Base-by-base conservation (phyloP, 2,113 vertebrate species). In the Salvelinus sp. region DNA sequence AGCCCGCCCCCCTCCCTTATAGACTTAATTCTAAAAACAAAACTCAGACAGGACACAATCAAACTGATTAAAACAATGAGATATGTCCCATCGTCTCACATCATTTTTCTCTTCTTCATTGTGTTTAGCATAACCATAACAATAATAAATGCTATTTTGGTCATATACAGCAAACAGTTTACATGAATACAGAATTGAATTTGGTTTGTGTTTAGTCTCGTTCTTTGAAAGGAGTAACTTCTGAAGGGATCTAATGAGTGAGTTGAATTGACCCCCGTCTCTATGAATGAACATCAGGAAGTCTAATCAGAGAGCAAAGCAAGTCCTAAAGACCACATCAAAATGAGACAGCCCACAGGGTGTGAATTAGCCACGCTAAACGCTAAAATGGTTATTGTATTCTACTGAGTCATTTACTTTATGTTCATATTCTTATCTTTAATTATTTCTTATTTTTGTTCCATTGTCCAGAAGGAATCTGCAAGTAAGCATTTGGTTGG, bases 21-120 rank as follows among this genome's bases (percentile, higher is more conserved):
- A 74, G 76, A 76, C 77, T 74, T 82, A 71, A 75, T 80, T 73
- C 72, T 82, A 27, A 84, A 79, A 81, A 76, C 70, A 78, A 74
- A 62, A 83, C 82, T 75, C 72, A 80, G 74, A 79, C 78, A 62
- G 78, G 74, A 85, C 67, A 76, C 60, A 68, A 74, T 82, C 64
- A 78, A 64, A 71, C 33, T 25, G 60, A 74, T 69, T 82, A 71
- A 70, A 44, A 81, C 80, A 81, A 78, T 78, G 70, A 62, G 65
- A 38, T 76, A 10, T 73, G 75, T 69, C 64, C 73, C 10, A 66
- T 57, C 47, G 67, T 69, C 47, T 64, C 5, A 22, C 20, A 23
- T 22, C 23, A 33, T 33, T 62, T 47, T 66, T 74, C n/a, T 64
- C 57, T 65, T 50, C 48, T 16, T 50, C 22, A 13, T 70, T 63